Evolutionary conservation across 2,888 invertebrate species (phyloP).

Genomic region (Osedax fenrisi): DNA sequence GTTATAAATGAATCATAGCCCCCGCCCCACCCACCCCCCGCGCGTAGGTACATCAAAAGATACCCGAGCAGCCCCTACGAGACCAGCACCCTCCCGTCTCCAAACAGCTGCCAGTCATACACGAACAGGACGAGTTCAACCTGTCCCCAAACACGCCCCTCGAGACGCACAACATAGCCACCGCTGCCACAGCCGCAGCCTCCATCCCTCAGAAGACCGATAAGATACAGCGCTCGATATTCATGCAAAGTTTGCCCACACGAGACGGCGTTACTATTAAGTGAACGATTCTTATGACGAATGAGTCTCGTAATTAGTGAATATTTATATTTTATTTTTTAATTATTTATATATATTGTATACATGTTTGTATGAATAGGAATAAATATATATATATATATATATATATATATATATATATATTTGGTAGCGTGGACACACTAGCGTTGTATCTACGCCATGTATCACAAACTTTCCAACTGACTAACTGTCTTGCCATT

Average conservation of each 20-base stretch:
- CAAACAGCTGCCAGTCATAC: neutral
- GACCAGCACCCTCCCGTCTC: neutral
- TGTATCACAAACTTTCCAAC: no score
- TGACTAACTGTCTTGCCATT: no score
- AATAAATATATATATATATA: neutral
- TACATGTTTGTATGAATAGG: neutral
- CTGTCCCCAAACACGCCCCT: neutral
- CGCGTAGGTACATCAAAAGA: neutral
- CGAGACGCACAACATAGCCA: neutral
- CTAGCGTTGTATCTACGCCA: no score
- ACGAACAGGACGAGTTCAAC: neutral
- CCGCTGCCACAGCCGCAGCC: neutral
- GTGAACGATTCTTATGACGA: no score
- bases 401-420: neutral
- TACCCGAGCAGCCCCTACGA: neutral
- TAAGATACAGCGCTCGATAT: neutral
- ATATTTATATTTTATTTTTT: no score
- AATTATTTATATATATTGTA: neutral
- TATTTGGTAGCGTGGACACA: no score
- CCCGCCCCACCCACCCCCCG: no score
- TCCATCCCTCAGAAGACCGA: neutral
- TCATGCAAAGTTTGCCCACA: slow-evolving; percentile 17
- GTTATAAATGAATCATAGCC: no score
- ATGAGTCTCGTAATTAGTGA: no score
- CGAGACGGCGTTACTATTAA: no score